Conservation (phyloP, 2,113 vertebrate genomes). For the Glaucidium brasilianum region DNA sequence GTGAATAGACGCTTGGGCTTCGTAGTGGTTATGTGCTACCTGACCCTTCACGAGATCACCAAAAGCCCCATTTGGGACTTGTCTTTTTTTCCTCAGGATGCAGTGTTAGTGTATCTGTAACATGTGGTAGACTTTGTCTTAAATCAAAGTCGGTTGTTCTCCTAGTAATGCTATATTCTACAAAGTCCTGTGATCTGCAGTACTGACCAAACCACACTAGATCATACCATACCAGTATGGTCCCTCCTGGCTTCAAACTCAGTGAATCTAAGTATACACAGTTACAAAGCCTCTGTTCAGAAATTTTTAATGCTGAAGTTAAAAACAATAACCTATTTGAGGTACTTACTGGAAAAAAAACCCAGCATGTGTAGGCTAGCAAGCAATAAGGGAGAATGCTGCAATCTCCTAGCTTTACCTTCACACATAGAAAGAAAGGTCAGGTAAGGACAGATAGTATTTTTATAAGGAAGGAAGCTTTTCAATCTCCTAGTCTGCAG, state of each 20-base stretch:
- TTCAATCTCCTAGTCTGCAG: not conserved
- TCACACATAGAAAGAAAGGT: not conserved
- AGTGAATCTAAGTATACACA: not conserved
- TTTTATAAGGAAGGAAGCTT: not conserved
- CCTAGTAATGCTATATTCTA: not conserved
- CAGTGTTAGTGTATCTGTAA: not conserved
- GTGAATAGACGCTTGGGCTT: not conserved
- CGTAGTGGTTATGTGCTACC: not conserved
- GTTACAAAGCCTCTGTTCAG: not conserved
- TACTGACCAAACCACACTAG: not conserved
- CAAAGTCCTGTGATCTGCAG: not conserved
- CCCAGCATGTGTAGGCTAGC: not conserved
- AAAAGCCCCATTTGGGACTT: not conserved
- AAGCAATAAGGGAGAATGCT: not conserved
- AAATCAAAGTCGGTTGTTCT: not conserved
- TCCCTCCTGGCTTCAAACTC: not conserved
- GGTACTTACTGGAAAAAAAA: not conserved
- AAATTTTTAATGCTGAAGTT: not conserved
- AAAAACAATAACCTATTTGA: not conserved
- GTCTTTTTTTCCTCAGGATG: not conserved
- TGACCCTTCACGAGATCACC: not conserved
- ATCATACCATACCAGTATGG: not conserved
- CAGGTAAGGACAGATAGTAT: not conserved
- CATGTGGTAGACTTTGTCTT: not conserved
- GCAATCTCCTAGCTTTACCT: not conserved